Evolutionary conservation across 37 sponge, comb jelly and placozoan species (phyloP), one percentile per base, ranked within the genome.

Genomic region (Theonella swinhoei): DNA sequence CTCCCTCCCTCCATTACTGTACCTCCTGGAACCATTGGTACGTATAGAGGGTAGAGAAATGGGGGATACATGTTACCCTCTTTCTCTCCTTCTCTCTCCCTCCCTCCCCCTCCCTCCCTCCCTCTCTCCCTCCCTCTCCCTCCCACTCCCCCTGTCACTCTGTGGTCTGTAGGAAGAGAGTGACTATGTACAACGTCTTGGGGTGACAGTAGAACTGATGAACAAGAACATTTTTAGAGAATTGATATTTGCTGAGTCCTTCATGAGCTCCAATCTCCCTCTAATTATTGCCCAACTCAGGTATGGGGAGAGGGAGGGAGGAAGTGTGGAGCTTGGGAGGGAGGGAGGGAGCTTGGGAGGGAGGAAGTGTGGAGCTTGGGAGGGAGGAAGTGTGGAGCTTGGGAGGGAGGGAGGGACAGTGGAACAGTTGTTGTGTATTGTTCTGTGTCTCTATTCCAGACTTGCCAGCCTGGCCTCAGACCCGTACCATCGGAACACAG

Each of bases 151-250:
- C 75, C n/a, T n/a, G n/a, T n/a, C n/a, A n/a, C n/a, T n/a, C n/a
- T n/a, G n/a, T n/a, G n/a, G n/a, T n/a, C n/a, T n/a, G n/a, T n/a
- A 93, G 93, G 89, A 93, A 67, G 93, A 85, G 25, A 75, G 74
- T 42, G 89, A 85, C n/a, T 85, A 79, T 25, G 80, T 88, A 0
- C 77, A 70, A 33, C 85, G 85, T 34, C 58, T 93, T 11, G 90
- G 90, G 28, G 76, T 93, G 60, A 93, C 93, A 30, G 78, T 93
- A 72, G 93, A 93, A 42, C 93, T 93, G 17, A 86, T 93, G 82
- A 93, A 93, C 80, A 93, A 93, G 87, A 93, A 93, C 87, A 88
- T 93, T 31, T 93, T 93, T 81, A 70, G 93, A 31, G 93, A 93
- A 47, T 87, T 93, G 30, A 93, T 93, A 26, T 93, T 93, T 89